These are phyloP conservation scores for Aphaenogaster rudis DNA, from an alignment of 1,140 invertebrate species.

Conservation along the genomic window DNA sequence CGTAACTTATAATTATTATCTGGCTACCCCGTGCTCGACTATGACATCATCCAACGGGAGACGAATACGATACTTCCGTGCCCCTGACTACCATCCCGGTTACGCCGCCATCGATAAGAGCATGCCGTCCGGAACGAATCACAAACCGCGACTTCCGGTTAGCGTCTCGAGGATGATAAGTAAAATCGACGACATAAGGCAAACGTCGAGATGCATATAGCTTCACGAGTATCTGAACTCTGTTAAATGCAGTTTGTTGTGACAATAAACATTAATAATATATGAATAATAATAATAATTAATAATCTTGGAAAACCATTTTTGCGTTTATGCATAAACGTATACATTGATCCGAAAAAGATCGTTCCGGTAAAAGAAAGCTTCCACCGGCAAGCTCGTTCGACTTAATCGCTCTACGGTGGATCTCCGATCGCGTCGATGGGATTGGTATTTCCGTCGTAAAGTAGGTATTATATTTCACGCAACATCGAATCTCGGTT, in stretches of 20 bases:
- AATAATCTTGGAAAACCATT: neutral
- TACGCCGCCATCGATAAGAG: slow-evolving; percentile 37
- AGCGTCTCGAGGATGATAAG: neutral
- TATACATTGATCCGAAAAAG: neutral
- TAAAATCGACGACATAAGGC: neutral
- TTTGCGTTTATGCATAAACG: neutral
- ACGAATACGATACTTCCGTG: slow-evolving; percentile 67
- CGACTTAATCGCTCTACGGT: slow-evolving; percentile 50
- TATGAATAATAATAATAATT: no score
- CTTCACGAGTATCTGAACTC: neutral
- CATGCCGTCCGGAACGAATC: slow-evolving; percentile 43
- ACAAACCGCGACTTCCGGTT: slow-evolving; percentile 34
- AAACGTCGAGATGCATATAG: neutral
- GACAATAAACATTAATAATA: neutral
- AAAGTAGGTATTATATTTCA: slow-evolving; percentile 71
- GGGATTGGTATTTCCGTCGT: slow-evolving; percentile 54
- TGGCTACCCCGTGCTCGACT: slow-evolving; percentile 67
- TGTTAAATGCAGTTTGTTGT: neutral
- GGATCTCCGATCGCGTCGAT: slow-evolving; percentile 45
- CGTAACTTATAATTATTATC: slow-evolving; percentile 83
- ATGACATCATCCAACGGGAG: slow-evolving; percentile 67
- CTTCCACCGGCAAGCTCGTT: slow-evolving; percentile 34
- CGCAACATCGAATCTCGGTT: slow-evolving; percentile 68
- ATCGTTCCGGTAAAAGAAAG: slow-evolving; percentile 29
- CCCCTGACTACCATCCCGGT: neutral